Conservation (phyloP, 2,888 invertebrate species). For the Teleiodes luculella region DNA sequence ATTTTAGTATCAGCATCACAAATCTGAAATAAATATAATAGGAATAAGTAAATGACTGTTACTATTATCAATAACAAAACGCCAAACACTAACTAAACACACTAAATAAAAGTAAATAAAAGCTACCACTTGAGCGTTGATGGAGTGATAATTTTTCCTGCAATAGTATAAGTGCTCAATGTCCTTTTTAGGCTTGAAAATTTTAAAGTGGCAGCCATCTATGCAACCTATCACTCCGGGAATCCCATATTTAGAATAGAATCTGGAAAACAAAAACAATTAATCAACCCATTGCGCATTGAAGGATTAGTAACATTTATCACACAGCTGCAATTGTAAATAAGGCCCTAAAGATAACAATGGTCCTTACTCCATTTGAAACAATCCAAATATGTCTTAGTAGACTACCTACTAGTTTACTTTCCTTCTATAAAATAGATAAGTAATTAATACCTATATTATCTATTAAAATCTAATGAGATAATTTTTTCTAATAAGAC, state of each 20-base stretch:
- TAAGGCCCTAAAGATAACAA: too few relatives aligned
- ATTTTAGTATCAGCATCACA: slow-evolving; percentile 29
- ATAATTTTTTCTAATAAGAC: too few relatives aligned
- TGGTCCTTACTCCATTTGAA: too few relatives aligned
- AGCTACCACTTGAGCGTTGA: slow-evolving; percentile 23
- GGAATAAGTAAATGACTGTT: too few relatives aligned
- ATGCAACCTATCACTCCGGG: slow-evolving; percentile 23
- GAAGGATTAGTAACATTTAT: slow-evolving; percentile 1
- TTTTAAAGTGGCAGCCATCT: slow-evolving; percentile 20
- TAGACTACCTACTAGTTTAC: too few relatives aligned
- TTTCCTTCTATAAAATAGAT: too few relatives aligned
- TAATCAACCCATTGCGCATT: background rate
- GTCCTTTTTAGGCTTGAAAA: slow-evolving; percentile 14
- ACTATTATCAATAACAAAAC: too few relatives aligned
- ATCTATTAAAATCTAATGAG: too few relatives aligned
- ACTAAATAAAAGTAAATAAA: background rate
- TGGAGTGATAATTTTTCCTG: slow-evolving; percentile 20
- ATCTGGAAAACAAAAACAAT: slow-evolving; percentile 12
- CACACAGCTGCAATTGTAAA: too few relatives aligned
- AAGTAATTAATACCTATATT: too few relatives aligned
- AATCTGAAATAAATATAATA: slow-evolving; percentile 21
- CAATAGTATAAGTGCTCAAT: slow-evolving; percentile 19
- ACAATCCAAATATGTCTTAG: too few relatives aligned
- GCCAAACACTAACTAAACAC: background rate
- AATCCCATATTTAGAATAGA: slow-evolving; percentile 15